phyloP scores from a whole-genome alignment of 2,797 vertebrate genomes.

The Hylomyscus alleni region DNA sequence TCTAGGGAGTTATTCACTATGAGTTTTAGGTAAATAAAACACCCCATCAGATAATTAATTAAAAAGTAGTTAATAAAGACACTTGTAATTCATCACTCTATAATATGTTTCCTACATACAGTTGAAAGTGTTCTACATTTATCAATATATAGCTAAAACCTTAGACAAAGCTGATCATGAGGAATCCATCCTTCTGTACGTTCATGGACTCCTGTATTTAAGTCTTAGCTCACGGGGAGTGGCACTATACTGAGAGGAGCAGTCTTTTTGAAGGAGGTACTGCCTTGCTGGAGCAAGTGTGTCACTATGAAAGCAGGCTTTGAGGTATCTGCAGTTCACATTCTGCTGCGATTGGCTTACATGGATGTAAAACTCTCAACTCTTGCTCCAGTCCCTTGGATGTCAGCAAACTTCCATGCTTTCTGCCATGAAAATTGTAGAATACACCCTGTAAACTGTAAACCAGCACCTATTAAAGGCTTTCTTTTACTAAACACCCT shows the following conservation, averaged over 20 bases:
- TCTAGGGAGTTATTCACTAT: neutral
- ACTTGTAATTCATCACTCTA: neutral
- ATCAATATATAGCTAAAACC: neutral
- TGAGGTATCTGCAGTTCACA: neutral
- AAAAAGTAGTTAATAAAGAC: neutral
- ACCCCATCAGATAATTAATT: neutral
- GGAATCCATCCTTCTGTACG: neutral
- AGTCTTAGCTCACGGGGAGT: neutral
- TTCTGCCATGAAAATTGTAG: neutral
- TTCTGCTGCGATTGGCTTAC: neutral
- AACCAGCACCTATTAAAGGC: neutral
- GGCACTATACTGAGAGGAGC: neutral
- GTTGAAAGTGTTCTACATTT: neutral
- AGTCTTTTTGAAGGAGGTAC: neutral
- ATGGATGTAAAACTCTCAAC: neutral
- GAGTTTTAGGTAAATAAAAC: conserved; percentile 32
- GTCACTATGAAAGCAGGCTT: neutral
- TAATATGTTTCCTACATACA: neutral
- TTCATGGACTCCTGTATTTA: neutral
- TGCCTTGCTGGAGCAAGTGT: neutral
- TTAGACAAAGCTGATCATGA: neutral
- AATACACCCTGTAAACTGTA: neutral
- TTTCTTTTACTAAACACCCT: neutral
- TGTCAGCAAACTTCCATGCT: neutral
- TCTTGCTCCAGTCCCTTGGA: neutral